Percentiles rank a stretch among this genome's conserved stretches.
Evolutionary conservation across 2,888 invertebrate species (phyloP).

Genomic region (Parthenolecanium corni): DNA sequence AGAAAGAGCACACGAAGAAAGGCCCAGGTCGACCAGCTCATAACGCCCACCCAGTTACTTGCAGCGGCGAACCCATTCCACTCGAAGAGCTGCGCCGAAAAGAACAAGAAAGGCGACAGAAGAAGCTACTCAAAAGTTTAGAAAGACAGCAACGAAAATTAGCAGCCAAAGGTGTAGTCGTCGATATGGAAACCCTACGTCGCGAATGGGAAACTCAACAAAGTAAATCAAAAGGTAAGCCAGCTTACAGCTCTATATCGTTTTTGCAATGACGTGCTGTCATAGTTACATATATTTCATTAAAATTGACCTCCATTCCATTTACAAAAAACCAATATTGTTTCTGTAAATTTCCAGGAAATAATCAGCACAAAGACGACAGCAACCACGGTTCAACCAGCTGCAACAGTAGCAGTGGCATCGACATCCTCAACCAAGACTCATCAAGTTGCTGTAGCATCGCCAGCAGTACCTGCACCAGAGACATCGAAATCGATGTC

Average conservation of each 20-base stretch:
- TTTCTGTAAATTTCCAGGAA: not conserved
- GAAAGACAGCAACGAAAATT: constrained; percentile 86
- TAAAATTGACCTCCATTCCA: not conserved
- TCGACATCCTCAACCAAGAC: constrained; percentile 40
- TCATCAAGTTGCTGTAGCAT: constrained; percentile 42
- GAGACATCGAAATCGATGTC: constrained; percentile 57
- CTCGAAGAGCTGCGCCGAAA: constrained; percentile 75
- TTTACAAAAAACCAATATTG: not conserved
- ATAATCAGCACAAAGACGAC: constrained; percentile 28
- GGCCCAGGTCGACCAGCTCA: constrained; percentile 96
- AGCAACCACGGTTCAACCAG: constrained; percentile 30
- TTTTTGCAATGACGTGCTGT: no score
- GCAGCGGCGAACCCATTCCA: constrained; percentile 93
- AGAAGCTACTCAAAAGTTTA: constrained; percentile 81
- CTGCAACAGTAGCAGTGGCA: constrained; percentile 45
- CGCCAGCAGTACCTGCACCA: constrained; percentile 40
- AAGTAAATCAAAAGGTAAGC: constrained; percentile 28
- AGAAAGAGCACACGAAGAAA: constrained; percentile 97
- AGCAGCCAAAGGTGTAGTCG: constrained; percentile 78
- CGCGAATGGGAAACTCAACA: constrained; percentile 72
- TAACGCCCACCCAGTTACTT: constrained; percentile 95
- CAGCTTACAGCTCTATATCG: no score
- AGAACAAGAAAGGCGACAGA: constrained; percentile 75
- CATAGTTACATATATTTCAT: no score
- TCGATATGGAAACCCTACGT: constrained; percentile 72